phyloP scores from a whole-genome alignment of 2,113 vertebrate species.

The Halcyon malimbica region DNA sequence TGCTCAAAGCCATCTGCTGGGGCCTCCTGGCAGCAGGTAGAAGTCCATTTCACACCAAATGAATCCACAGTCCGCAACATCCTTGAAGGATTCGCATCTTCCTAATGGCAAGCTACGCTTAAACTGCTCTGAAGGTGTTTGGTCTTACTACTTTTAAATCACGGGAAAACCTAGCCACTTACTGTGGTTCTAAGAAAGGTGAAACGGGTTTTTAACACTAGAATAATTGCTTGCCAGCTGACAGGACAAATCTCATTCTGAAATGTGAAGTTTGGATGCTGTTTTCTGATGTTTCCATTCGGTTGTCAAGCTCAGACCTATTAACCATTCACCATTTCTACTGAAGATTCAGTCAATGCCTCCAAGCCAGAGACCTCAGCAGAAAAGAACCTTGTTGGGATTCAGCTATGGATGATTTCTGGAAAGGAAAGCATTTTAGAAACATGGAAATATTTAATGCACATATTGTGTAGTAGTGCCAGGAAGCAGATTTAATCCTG shows the following conservation, averaged over 20 bases:
- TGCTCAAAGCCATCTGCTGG: fast-evolving
- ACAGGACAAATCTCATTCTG: not conserved
- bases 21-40: not conserved
- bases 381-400: not conserved
- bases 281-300: not conserved
- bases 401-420: not conserved
- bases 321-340: not conserved
- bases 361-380: not conserved
- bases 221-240: not conserved
- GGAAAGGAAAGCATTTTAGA: not conserved
- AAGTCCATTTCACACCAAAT: not conserved
- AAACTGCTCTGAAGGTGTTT: not conserved
- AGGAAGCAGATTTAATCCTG: not conserved
- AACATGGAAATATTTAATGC: not conserved
- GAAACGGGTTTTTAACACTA: not conserved
- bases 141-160: not conserved
- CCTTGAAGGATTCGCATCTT: not conserved
- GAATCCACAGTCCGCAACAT: not conserved
- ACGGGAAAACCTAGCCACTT: not conserved
- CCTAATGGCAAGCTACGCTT: not conserved
- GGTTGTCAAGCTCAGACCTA: not conserved
- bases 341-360: not conserved
- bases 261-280: not conserved
- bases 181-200: not conserved
- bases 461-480: not conserved